Evolutionary conservation across 2,113 vertebrate species (phyloP).

Genomic region (Montifringilla adamsi): DNA sequence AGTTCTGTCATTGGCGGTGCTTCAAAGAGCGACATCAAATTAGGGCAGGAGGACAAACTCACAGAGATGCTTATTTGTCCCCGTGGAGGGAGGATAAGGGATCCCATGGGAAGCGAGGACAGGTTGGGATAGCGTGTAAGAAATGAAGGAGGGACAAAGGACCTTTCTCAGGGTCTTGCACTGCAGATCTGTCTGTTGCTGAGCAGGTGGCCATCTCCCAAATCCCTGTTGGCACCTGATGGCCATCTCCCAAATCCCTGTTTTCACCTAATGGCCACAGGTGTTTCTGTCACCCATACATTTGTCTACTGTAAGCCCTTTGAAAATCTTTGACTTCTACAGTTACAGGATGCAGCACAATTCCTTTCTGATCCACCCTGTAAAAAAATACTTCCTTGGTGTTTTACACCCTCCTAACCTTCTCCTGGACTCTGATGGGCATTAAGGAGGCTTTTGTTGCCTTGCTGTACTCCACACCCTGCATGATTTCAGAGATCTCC

Average conservation of each 20-base stretch:
- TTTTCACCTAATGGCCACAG: not conserved
- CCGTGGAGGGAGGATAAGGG: not conserved
- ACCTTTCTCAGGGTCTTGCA: not conserved
- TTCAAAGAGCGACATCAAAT: not conserved
- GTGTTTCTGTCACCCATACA: not conserved
- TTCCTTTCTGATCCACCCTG: not conserved
- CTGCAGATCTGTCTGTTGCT: not conserved
- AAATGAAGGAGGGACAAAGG: not conserved
- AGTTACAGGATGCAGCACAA: not conserved
- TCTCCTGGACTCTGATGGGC: not conserved
- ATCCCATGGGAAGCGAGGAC: not conserved
- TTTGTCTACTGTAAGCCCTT: not conserved
- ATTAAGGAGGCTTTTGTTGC: not conserved
- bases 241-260: not conserved
- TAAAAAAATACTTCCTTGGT: not conserved
- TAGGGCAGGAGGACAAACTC: not conserved
- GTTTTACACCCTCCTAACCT: not conserved
- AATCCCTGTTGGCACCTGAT: not conserved
- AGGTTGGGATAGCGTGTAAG: accelerated
- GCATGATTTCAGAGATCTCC: not conserved
- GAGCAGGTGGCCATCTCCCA: not conserved
- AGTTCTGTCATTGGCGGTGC: not conserved
- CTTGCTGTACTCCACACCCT: not conserved
- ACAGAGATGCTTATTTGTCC: not conserved
- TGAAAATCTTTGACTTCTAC: not conserved